Percentiles rank a stretch among this genome's conserved stretches.
phyloP scores from a whole-genome alignment of 64 coral and sea anemone genomes.

The Catalaphyllia jardinei region DNA sequence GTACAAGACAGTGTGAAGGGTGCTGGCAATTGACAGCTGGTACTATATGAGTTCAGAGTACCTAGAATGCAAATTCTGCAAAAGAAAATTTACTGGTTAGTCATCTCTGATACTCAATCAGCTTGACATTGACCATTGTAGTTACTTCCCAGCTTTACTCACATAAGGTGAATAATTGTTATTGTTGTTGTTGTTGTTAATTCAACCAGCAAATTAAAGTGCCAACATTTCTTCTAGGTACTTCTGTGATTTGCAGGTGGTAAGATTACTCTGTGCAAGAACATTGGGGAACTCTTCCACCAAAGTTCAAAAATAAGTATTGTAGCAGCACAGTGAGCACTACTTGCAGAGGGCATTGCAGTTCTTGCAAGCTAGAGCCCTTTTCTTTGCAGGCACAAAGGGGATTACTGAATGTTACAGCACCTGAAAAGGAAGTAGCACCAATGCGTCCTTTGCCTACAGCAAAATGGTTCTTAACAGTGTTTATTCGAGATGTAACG shows the following conservation, averaged over 20 bases:
- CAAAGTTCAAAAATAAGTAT: slow-evolving; percentile 50
- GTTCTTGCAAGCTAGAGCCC: slow-evolving; percentile 43
- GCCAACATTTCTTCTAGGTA: slow-evolving; percentile 6
- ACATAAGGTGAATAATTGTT: slow-evolving; percentile 10
- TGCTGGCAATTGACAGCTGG: slow-evolving; percentile 37
- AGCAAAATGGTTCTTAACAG: slow-evolving; percentile 35
- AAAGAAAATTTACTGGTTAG: slow-evolving; percentile 55
- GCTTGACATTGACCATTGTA: slow-evolving; percentile 32
- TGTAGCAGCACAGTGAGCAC: slow-evolving; percentile 54
- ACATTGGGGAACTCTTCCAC: slow-evolving; percentile 53
- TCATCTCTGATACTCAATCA: slow-evolving; percentile 25
- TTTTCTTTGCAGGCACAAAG: slow-evolving; percentile 1
- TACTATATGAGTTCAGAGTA: slow-evolving; percentile 30
- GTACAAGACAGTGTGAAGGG: slow-evolving; percentile 4
- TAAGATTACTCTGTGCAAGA: slow-evolving; percentile 40
- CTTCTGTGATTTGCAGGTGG: slow-evolving; percentile 66
- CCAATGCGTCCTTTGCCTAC: slow-evolving; percentile 40
- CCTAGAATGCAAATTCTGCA: slow-evolving; percentile 27
- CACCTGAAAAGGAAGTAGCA: slow-evolving; percentile 8
- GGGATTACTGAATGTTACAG: neutral
- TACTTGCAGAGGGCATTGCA: slow-evolving; percentile 29
- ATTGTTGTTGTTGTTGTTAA: too few relatives aligned
- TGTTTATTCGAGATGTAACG: slow-evolving; percentile 53
- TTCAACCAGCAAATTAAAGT: too few relatives aligned
- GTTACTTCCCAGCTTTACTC: slow-evolving; percentile 58